Conservation (phyloP, 1,140 invertebrate genomes). For the Hylaeus anthracinus region DNA sequence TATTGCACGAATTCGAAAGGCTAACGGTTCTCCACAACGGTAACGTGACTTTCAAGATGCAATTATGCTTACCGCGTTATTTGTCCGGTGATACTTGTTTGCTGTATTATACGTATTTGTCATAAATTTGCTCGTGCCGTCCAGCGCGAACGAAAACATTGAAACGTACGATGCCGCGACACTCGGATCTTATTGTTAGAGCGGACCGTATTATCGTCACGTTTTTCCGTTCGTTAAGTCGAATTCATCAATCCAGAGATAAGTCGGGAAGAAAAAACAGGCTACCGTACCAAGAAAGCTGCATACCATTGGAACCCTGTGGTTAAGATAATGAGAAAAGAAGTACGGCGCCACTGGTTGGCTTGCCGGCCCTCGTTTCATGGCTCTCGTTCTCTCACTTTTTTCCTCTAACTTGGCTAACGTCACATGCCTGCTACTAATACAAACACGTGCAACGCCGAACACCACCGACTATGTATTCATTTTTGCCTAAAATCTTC, state of each 20-base stretch:
- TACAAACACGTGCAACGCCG: constrained; percentile 14
- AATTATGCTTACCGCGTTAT: background rate
- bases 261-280: constrained; percentile 38
- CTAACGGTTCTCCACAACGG: background rate
- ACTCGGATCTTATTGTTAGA: background rate
- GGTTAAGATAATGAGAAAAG: constrained; percentile 63
- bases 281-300: constrained; percentile 45
- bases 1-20: background rate
- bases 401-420: background rate
- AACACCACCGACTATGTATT: no score
- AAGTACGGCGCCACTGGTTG: constrained; percentile 53
- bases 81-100: background rate
- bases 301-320: constrained; percentile 46
- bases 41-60: constrained; percentile 23
- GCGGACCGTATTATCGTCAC: background rate
- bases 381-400: background rate
- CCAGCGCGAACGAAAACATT: no score
- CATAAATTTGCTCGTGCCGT: no score
- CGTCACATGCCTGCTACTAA: background rate
- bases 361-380: constrained; percentile 1
- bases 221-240: background rate
- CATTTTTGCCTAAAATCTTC: no score
- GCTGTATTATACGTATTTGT: no score
- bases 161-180: no score
- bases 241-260: constrained; percentile 44